These are phyloP conservation scores for Verasper variegatus DNA, from an alignment of 2,113 vertebrate species.

Conservation along the genomic window DNA sequence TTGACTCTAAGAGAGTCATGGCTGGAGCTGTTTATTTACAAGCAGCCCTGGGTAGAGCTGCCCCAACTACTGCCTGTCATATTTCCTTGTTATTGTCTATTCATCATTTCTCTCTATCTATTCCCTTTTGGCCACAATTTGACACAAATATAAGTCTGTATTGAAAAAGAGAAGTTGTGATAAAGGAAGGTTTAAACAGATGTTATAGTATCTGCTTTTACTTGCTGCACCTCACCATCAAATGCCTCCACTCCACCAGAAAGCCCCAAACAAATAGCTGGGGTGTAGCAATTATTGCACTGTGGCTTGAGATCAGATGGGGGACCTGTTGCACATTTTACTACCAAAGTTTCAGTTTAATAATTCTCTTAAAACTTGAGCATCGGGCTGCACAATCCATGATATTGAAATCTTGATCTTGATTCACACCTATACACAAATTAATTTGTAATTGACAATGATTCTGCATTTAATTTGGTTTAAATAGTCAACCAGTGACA, in stretches of 20 bases:
- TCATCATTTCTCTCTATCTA: conserved; percentile 31
- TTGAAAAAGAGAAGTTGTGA: not conserved
- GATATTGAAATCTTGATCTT: too few relatives aligned
- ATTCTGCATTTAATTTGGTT: too few relatives aligned
- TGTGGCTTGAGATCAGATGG: too few relatives aligned
- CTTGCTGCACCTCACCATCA: too few relatives aligned
- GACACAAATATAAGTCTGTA: not conserved
- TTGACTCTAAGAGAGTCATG: conserved; percentile 47
- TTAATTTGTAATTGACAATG: too few relatives aligned
- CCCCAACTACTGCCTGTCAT: conserved; percentile 4
- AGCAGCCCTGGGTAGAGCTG: conserved; percentile 26
- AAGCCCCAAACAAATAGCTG: too few relatives aligned
- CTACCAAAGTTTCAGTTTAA: not conserved
- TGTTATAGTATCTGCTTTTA: too few relatives aligned
- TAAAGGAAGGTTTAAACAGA: not conserved
- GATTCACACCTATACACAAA: too few relatives aligned
- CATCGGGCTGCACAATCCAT: not conserved
- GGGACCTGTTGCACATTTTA: not conserved
- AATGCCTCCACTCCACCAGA: too few relatives aligned
- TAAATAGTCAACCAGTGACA: too few relatives aligned
- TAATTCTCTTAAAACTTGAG: not conserved
- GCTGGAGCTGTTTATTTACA: conserved; percentile 55
- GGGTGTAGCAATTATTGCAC: too few relatives aligned
- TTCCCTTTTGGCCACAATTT: conserved; percentile 2
- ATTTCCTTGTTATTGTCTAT: too few relatives aligned